Conservation (phyloP, 1,140 invertebrate genomes). For the Lineus longissimus region DNA sequence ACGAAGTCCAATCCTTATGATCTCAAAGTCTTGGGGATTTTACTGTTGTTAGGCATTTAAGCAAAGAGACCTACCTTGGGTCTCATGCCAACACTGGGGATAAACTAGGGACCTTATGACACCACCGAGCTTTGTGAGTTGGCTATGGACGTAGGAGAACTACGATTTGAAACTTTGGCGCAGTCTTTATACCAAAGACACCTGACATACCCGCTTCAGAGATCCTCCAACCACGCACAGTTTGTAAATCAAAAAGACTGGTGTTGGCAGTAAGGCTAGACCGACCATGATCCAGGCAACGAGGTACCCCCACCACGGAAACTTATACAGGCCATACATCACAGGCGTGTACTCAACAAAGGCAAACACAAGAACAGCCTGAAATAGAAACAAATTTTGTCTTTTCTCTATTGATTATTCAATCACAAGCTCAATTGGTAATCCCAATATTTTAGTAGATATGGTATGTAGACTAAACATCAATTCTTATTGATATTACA, state of each 20-base stretch:
- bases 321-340: not conserved
- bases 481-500: no score
- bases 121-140: no score
- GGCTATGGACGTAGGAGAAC: no score
- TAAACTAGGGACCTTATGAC: no score
- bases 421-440: no score
- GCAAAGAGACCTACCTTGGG: no score
- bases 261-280: not conserved
- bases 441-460: no score
- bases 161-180: not conserved
- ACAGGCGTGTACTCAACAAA: not conserved
- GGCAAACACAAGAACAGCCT: not conserved
- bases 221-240: not conserved
- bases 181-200: not conserved
- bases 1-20: not conserved
- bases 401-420: no score
- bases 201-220: not conserved
- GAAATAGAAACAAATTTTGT: not conserved
- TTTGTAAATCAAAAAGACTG: not conserved
- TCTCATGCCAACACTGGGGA: no score
- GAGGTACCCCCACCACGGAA: not conserved
- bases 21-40: not conserved
- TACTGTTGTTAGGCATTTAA: no score
- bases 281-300: not conserved
- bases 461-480: no score